A percentile compares a stretch with the other conserved stretches of the same genome.
phyloP scores from a whole-genome alignment of 2,888 invertebrate species.

The Epiblema foenella region DNA sequence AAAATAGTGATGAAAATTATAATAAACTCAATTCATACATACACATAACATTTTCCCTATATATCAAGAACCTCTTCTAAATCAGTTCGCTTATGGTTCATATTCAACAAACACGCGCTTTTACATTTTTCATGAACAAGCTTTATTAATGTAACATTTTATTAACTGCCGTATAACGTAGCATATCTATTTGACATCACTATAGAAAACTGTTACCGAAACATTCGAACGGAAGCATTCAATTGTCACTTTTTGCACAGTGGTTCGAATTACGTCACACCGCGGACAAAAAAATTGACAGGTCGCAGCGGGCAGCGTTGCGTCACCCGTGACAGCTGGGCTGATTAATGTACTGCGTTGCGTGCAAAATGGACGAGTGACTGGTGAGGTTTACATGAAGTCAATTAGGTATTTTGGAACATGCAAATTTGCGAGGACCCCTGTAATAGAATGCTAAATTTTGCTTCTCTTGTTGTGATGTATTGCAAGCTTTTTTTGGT shows the following conservation, averaged over 20 bases:
- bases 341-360: constrained; percentile 47
- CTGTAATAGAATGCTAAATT: not conserved
- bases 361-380: constrained; percentile 10
- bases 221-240: constrained; percentile 32
- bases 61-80: too few relatives aligned
- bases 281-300: constrained; percentile 45
- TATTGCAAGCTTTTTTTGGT: not conserved
- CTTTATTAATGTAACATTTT: not conserved
- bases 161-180: not conserved
- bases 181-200: not conserved
- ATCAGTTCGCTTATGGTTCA: too few relatives aligned
- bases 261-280: constrained; percentile 42
- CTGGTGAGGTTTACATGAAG: constrained; percentile 22
- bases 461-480: not conserved
- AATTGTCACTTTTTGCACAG: constrained; percentile 41
- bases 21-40: too few relatives aligned
- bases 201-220: constrained; percentile 5
- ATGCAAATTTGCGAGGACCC: constrained; percentile 18
- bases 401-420: constrained; percentile 25
- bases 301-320: constrained; percentile 44
- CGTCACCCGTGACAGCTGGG: constrained; percentile 44
- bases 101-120: too few relatives aligned
- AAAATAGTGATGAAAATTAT: too few relatives aligned
- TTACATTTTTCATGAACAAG: too few relatives aligned
- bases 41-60: too few relatives aligned